A percentile compares a stretch with the other conserved stretches of the same genome.
These are phyloP conservation scores for Labroides dimidiatus DNA, from an alignment of 2,797 vertebrate species.

Conservation along the genomic window DNA sequence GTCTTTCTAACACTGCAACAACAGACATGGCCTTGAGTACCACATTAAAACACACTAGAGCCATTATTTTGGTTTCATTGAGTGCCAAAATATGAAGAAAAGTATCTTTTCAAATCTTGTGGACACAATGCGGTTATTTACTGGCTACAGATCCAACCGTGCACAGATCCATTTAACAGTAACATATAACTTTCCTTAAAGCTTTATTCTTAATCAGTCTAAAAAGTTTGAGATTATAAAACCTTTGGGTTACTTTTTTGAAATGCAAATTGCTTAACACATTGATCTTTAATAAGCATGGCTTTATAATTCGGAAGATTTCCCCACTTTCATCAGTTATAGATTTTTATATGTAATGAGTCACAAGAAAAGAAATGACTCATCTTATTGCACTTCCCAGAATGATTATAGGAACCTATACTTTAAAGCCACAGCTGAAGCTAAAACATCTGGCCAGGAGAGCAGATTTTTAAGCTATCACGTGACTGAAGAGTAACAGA, in stretches of 20 bases:
- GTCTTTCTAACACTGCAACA: too few species aligned
- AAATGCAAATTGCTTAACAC: neutral
- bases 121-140: too few species aligned
- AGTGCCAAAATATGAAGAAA: too few species aligned
- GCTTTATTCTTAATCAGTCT: too few species aligned
- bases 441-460: neutral
- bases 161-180: too few species aligned
- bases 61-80: too few species aligned
- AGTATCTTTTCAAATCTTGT: too few species aligned
- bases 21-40: too few species aligned
- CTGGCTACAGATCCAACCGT: too few species aligned
- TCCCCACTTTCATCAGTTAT: constrained; percentile 13
- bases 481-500: constrained; percentile 13
- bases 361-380: constrained; percentile 25
- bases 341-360: neutral
- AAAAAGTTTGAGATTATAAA: too few species aligned
- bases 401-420: neutral
- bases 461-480: constrained; percentile 24
- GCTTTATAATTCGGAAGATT: neutral
- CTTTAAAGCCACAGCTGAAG: constrained; percentile 15
- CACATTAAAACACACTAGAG: too few species aligned
- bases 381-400: constrained; percentile 18
- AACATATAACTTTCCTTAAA: too few species aligned
- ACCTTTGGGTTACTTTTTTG: neutral
- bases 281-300: neutral